Percentiles rank a stretch among this genome's conserved stretches.
Evolutionary conservation across 2,888 invertebrate species (phyloP).

Genomic region (Morinoia aosen): DNA sequence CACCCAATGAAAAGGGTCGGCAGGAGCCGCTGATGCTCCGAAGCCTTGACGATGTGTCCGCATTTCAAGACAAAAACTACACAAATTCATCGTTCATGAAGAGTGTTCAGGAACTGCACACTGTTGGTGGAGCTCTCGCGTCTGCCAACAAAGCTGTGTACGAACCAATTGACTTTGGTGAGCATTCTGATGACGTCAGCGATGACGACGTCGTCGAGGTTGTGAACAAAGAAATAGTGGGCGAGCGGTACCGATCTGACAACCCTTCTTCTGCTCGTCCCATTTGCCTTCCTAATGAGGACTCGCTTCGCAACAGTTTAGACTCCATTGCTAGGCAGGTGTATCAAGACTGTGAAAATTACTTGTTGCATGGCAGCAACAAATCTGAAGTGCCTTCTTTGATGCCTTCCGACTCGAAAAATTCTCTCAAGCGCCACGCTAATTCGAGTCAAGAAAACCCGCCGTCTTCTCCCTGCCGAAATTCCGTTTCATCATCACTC

Average conservation of each 20-base stretch:
- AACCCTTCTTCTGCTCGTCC: not conserved
- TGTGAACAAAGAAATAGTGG: constrained; percentile 63
- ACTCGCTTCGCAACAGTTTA: constrained; percentile 59
- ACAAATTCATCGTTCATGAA: constrained; percentile 9
- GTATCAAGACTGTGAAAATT: constrained; percentile 64
- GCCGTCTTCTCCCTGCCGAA: constrained; percentile 1
- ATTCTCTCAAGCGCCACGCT: not conserved
- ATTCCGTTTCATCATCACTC: not conserved
- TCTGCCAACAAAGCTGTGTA: constrained; percentile 56
- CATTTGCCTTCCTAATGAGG: constrained; percentile 39
- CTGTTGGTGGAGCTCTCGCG: not conserved
- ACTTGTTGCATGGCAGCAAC: constrained; percentile 64
- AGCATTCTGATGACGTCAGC: constrained; percentile 54
- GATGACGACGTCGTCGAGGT: constrained; percentile 65
- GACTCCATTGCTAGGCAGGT: constrained; percentile 65
- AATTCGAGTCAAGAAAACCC: constrained; percentile 2
- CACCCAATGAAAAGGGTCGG: not conserved
- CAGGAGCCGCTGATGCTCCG: not conserved
- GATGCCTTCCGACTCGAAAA: constrained; percentile 59
- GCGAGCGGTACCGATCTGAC: constrained; percentile 45
- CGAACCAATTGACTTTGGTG: constrained; percentile 66
- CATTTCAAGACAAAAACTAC: not conserved
- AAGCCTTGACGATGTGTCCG: constrained; percentile 14
- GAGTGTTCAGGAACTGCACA: constrained; percentile 23
- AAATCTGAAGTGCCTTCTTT: constrained; percentile 64